Evolutionary conservation across 2,888 invertebrate species (phyloP), one percentile per base, ranked within the genome.

Genomic region (Cyaniris semiargus): DNA sequence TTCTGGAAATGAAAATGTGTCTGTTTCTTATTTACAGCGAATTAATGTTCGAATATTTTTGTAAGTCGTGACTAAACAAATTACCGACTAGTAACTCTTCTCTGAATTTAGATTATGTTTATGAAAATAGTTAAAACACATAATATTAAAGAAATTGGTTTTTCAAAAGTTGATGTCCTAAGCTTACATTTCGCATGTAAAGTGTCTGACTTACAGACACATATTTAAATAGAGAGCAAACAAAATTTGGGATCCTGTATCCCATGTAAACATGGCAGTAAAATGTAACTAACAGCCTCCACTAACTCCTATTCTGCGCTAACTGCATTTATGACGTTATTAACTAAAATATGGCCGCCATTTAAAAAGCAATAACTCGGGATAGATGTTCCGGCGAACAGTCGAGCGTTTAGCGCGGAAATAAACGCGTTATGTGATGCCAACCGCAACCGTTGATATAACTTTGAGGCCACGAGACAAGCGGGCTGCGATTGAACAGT

Each of bases 331-430:
- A 21, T 48, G 72, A 38, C 72, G 23, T 72, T 21, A 72, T 72
- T 44, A 72, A 72, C 21, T n/a, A 21, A 38, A 72, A 44, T 38
- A 38, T 72, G 72, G 72, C 13, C 72, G 38, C 44, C 38, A 72
- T 72, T 72, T 72, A 44, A 38, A 38, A 72, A 44, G 72, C 44
- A 72, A 72, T 72, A 72, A 72, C 66, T 15, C 15, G 66, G 15
- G 66, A 66, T 66, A 27, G 66, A 66, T 66, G 66, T 66, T 66
- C 66, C 7, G 0, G 21, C 3, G 60, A n/a, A 18, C 56, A 58
- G 60, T 60, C 58, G 21, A 18, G 21, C 15, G 66, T 10, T 66
- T 31, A 31, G 66, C 66, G 66, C 27, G 27, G 27, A 27, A 66
- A 31, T 66, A 66, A 27, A 66, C 27, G 66, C 66, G 27, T 60